Percentiles rank a stretch among this genome's conserved stretches.
Conservation (phyloP, 2,888 invertebrate species). For the Drymonia ruficornis region DNA sequence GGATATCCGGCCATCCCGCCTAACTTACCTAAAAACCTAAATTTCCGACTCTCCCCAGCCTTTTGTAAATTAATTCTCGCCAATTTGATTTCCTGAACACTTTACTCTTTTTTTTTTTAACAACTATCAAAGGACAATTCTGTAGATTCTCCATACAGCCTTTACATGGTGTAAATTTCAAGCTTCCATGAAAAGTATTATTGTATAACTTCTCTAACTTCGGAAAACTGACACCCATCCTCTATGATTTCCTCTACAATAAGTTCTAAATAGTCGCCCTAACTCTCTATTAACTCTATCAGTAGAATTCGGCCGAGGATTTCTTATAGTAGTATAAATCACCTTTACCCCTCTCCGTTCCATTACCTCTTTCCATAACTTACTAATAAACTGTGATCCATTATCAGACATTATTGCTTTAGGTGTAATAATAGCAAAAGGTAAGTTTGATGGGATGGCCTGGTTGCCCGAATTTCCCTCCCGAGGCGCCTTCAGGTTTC, state of each 20-base stretch:
- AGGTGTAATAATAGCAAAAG: constrained; percentile 16
- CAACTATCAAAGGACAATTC: not conserved
- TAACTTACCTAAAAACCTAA: too few species aligned
- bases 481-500: too few species aligned
- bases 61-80: not conserved
- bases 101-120: not conserved
- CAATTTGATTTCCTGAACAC: not conserved
- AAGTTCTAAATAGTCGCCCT: constrained; percentile 27
- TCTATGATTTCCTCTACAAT: constrained; percentile 24
- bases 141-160: not conserved
- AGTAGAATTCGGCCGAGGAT: constrained; percentile 28
- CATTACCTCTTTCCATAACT: constrained; percentile 11
- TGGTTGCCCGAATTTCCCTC: too few species aligned
- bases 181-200: constrained; percentile 26
- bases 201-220: constrained; percentile 29
- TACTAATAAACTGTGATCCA: constrained; percentile 21
- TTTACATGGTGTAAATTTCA: constrained; percentile 20
- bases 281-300: constrained; percentile 33
- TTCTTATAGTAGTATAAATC: constrained; percentile 26
- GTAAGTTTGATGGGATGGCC: too few species aligned
- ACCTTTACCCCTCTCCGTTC: constrained; percentile 9
- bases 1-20: too few species aligned
- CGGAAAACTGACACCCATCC: constrained; percentile 20
- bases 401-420: constrained; percentile 24
- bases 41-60: not conserved